Base-by-base conservation (phyloP, 1,140 invertebrate species). In the Mylabris phalerata region DNA sequence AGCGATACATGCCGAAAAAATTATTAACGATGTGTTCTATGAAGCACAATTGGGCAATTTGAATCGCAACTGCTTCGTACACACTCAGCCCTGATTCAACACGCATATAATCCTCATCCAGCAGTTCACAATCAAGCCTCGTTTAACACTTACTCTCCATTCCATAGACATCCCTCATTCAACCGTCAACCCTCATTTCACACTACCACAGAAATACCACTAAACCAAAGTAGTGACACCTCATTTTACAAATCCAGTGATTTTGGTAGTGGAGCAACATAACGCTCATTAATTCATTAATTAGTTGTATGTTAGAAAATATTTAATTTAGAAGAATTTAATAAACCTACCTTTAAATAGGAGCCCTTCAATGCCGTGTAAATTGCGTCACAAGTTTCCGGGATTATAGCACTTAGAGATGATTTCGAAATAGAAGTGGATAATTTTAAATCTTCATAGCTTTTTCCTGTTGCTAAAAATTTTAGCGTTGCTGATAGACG, bases 21-120 rank as follows among this genome's bases (percentile, higher is more conserved):
- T 58, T 10, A 50, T 58, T 13, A 51, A 46, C 11, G 49, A 58
- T 45, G 19, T 52, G n/a, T 58, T 58, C 9, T 49, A 50, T 43
- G 47, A 57, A 19, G 55, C 6, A 4, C 27, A 57, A 19, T 11
- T 43, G 27, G 44, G 9, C 4, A 47, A 38, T 24, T 51, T 49
- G 26, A 42, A 42, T 42, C 41, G 41, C 4, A 42, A 10, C 4
- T 42, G 41, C 9, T 42, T n/a, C 9, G 11, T 42, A 3, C 41
- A n/a, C 5, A 10, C 9, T 9, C 41, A 42, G 41, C 9, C 41
- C 4, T 9, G 6, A 42, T 42, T 9, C 41, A 42, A 42, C 4
- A 4, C 3, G 3, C 41, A 9, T n/a, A 4, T 10, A 42, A 42
- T 42, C 4, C 11, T 10, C 11, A n/a, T 13, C 5, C 11, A 3